Conservation (phyloP, 2,888 invertebrate genomes). For the Drosophila niveifrons region DNA sequence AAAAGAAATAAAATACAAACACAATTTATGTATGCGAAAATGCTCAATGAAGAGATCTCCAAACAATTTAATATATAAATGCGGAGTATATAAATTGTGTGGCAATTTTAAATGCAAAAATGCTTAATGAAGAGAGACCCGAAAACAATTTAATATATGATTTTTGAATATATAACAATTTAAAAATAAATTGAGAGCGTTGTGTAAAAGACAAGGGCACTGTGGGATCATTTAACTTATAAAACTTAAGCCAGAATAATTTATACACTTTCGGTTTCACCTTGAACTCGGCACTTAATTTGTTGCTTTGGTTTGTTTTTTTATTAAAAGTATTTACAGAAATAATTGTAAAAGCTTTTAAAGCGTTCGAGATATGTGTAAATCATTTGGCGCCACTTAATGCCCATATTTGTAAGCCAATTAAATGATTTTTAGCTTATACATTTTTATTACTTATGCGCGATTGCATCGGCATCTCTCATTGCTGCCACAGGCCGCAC, state of each 20-base stretch:
- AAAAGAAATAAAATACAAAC: background rate
- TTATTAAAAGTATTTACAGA: slow-evolving; percentile 10
- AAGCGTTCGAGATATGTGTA: slow-evolving; percentile 44
- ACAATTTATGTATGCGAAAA: background rate
- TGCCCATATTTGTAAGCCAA: slow-evolving; percentile 56
- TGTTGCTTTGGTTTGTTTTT: slow-evolving; percentile 3
- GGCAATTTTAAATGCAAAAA: background rate
- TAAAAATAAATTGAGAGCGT: background rate
- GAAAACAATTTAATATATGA: background rate
- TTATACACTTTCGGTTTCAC: slow-evolving; percentile 9
- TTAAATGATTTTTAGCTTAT: slow-evolving; percentile 36
- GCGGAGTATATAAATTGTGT: too few relatives aligned
- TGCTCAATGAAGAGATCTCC: background rate
- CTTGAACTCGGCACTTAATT: slow-evolving; percentile 21
- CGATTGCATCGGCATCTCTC: slow-evolving; percentile 17
- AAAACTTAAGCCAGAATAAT: slow-evolving; percentile 7
- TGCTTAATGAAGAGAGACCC: background rate
- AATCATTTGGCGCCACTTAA: slow-evolving; percentile 61
- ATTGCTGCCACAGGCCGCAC: slow-evolving; percentile 48
- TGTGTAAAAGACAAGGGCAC: background rate
- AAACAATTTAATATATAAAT: background rate
- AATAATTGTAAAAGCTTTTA: slow-evolving; percentile 46
- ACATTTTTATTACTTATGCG: slow-evolving; percentile 13
- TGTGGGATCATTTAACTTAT: background rate
- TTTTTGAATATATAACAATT: background rate